A percentile compares a stretch with the other conserved stretches of the same genome.
Conservation (phyloP, 2,797 vertebrate genomes). For the Fistularia tabacaria region DNA sequence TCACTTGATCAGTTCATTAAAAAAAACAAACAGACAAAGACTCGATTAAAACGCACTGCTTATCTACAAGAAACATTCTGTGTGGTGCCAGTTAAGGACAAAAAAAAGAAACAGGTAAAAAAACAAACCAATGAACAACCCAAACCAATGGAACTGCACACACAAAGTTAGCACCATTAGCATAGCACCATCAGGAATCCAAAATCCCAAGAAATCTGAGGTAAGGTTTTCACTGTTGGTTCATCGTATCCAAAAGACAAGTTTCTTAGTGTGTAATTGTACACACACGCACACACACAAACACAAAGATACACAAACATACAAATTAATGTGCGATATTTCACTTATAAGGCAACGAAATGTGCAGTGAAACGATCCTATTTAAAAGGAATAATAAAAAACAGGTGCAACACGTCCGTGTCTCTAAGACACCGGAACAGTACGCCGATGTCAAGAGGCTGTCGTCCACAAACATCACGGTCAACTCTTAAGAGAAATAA, state of each 20-base stretch:
- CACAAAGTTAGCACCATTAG: conserved; percentile 38
- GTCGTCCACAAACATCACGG: too few relatives aligned
- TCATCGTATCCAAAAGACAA: too few relatives aligned
- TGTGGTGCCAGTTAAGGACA: background rate
- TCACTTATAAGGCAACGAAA: conserved; percentile 1
- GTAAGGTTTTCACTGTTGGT: too few relatives aligned
- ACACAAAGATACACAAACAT: too few relatives aligned
- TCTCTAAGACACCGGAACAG: background rate
- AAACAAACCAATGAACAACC: too few relatives aligned
- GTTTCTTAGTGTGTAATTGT: too few relatives aligned
- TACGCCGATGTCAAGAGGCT: background rate
- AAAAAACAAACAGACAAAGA: background rate
- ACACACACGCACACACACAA: too few relatives aligned
- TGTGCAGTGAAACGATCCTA: conserved; percentile 35
- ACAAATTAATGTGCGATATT: background rate
- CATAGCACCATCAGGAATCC: conserved; percentile 27
- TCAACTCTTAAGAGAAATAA: background rate
- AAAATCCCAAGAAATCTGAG: background rate
- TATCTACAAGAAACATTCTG: conserved; percentile 4
- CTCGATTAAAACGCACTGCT: too few relatives aligned
- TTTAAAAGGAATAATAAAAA: conserved; percentile 3
- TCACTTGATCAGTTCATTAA: conserved; percentile 9
- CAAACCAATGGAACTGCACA: conserved; percentile 5
- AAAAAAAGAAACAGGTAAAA: background rate
- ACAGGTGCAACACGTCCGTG: background rate